Base-by-base conservation (phyloP, 1,140 invertebrate genomes). In the Cataglyphis hispanica region DNA sequence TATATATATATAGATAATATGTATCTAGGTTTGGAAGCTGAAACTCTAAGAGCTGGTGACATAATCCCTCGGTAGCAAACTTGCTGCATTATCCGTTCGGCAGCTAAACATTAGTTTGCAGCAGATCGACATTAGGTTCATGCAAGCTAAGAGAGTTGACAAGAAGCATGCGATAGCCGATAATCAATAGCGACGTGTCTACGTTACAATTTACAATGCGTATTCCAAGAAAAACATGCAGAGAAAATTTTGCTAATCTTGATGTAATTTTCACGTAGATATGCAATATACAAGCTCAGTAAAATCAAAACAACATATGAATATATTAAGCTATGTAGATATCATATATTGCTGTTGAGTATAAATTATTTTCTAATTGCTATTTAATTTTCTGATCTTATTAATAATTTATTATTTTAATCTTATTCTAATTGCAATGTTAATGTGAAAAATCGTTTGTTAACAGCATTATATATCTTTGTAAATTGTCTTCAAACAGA, bases 21-120 rank as follows among this genome's bases (percentile, higher is more conserved):
- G 27, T 66, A 58, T 37, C 8, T 75, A 87, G 60, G n/a, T 53
- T 40, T 37, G 53, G 67, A 80, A 80, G 64, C 56, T n/a, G 50
- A 72, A 74, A 67, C 86, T 80, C 4, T 19, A 27, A 60, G 72
- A 75, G 75, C 72, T 69, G 88, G 87, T 91, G 85, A 87, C 75
- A 77, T 90, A 88, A 90, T 91, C 84, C 83, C 87, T 80, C 37
- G 70, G 46, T 43, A 63, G 77, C 67, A 89, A 90, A 90, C 89
- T 89, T 89, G 77, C 81, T 78, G 86, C 88, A 91, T 89, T 89
- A 87, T 87, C 84, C 88, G 78, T 86, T 88, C 77, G 87, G 88
- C 84, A 89, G 80, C 77, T 58, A 43, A 60, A 56, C 84, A 78
- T 84, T 77, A 89, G 87, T 74, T 89, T 84, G 78, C 40, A 83